These are phyloP conservation scores for Trididemnum miniatum DNA, from an alignment of 23 tunicate genomes.

Conservation along the genomic window DNA sequence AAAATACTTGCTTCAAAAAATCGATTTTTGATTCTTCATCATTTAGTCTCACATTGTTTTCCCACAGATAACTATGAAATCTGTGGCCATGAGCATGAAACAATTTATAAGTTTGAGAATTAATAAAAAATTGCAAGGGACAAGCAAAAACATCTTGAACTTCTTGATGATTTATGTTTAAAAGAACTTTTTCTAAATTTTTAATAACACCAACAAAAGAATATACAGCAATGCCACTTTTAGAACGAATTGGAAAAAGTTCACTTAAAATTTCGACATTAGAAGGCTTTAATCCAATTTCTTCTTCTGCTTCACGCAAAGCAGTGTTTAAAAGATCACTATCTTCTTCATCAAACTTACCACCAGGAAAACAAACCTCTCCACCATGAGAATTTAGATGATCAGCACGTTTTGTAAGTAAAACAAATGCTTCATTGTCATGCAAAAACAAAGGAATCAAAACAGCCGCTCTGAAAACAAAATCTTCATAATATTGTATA, in stretches of 20 bases:
- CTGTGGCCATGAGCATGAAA: not conserved
- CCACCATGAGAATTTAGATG: constrained; percentile 14
- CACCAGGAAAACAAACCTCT: constrained; percentile 69
- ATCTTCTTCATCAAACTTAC: constrained; percentile 59
- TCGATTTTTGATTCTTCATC: not conserved
- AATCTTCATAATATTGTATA: no score
- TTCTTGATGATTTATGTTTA: constrained; percentile 39
- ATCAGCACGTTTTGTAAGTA: constrained; percentile 45
- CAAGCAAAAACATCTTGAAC: constrained; percentile 58
- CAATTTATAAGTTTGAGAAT: not conserved
- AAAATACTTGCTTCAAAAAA: constrained; percentile 1
- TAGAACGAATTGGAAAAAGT: constrained; percentile 19
- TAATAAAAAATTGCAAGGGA: constrained; percentile 34
- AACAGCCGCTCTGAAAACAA: constrained; percentile 21
- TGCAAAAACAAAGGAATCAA: constrained; percentile 13
- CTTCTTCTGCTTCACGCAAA: constrained; percentile 65
- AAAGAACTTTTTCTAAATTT: constrained; percentile 4
- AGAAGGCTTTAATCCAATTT: constrained; percentile 44
- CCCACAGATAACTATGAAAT: not conserved
- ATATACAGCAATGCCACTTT: not conserved
- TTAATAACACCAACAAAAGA: constrained; percentile 45
- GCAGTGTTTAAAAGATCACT: constrained; percentile 36
- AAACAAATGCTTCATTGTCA: constrained; percentile 15
- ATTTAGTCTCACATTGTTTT: not conserved
- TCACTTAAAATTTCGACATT: constrained; percentile 41